A percentile compares a stretch with the other conserved stretches of the same genome.
These are phyloP conservation scores for Merodon equestris DNA, from an alignment of 2,888 invertebrate species.

Conservation along the genomic window DNA sequence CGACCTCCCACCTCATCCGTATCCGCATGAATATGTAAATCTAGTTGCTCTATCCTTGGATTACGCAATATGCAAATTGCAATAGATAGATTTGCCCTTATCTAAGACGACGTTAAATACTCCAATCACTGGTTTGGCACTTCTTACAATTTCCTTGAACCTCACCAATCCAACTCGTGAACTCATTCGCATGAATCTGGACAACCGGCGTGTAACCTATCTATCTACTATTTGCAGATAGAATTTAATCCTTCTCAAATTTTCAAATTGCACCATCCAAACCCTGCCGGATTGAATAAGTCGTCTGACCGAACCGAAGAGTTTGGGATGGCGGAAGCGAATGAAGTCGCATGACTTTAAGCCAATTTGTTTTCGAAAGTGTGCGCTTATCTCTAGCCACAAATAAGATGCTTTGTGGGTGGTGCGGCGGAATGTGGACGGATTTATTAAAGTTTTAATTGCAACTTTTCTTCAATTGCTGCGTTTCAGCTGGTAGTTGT, in stretches of 20 bases:
- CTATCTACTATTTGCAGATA: conserved; percentile 14
- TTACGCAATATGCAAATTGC: conserved; percentile 24
- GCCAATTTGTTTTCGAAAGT: conserved; percentile 61
- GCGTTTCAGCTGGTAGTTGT: too few relatives aligned
- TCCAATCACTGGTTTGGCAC: neutral
- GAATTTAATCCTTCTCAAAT: conserved; percentile 38
- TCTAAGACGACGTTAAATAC: neutral
- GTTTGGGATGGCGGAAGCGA: too few relatives aligned
- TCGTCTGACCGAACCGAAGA: conserved; percentile 27
- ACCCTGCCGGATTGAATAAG: conserved; percentile 55
- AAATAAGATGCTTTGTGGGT: conserved; percentile 56
- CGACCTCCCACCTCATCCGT: neutral
- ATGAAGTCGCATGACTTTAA: conserved; percentile 39
- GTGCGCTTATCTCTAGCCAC: conserved; percentile 58
- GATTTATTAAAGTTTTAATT: conserved; percentile 65
- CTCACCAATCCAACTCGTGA: neutral
- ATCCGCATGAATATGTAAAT: conserved; percentile 4
- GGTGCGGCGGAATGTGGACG: conserved; percentile 24
- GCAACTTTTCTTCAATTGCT: conserved; percentile 1
- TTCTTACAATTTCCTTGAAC: conserved; percentile 2
- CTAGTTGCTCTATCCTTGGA: neutral
- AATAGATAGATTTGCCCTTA: too few relatives aligned
- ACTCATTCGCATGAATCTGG: conserved; percentile 8
- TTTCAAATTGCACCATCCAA: conserved; percentile 4
- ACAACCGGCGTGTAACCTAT: neutral